These are phyloP conservation scores for Phylloscopus trochilus DNA, from an alignment of 2,113 vertebrate genomes.

Conservation along the genomic window DNA sequence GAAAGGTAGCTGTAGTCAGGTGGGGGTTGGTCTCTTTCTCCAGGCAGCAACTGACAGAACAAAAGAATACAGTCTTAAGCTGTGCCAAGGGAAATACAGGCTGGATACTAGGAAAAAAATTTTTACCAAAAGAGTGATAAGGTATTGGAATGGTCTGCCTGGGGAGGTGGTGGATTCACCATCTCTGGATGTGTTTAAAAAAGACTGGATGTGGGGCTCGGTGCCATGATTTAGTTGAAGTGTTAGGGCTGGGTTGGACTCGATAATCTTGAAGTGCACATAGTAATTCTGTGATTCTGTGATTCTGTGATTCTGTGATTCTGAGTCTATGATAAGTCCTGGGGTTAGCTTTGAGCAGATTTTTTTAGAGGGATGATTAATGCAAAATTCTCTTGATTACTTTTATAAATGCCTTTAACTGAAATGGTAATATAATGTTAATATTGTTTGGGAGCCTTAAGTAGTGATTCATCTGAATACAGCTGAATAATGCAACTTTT, in stretches of 20 bases:
- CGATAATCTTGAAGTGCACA: not conserved
- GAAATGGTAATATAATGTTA: not conserved
- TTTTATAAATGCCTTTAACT: not conserved
- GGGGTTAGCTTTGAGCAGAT: not conserved
- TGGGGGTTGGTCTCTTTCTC: no score
- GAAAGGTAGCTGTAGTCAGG: no score
- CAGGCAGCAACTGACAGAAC: no score
- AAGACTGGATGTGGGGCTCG: no score
- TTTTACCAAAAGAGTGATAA: no score
- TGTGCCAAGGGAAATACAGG: no score
- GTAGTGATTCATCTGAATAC: not conserved
- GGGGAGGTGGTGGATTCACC: no score
- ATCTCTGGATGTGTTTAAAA: no score
- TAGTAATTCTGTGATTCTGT: not conserved
- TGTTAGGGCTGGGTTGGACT: not conserved
- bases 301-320: not conserved
- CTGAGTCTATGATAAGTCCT: not conserved
- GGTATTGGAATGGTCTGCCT: no score
- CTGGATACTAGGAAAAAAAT: no score
- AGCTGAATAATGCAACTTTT: slow-evolving; percentile 6
- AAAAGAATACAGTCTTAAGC: no score
- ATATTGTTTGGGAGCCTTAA: not conserved
- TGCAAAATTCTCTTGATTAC: not conserved
- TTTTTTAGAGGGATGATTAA: not conserved
- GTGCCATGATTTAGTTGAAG: not conserved